Evolutionary conservation across 2,888 invertebrate species (phyloP).

Genomic region (Rosalia funebris): DNA sequence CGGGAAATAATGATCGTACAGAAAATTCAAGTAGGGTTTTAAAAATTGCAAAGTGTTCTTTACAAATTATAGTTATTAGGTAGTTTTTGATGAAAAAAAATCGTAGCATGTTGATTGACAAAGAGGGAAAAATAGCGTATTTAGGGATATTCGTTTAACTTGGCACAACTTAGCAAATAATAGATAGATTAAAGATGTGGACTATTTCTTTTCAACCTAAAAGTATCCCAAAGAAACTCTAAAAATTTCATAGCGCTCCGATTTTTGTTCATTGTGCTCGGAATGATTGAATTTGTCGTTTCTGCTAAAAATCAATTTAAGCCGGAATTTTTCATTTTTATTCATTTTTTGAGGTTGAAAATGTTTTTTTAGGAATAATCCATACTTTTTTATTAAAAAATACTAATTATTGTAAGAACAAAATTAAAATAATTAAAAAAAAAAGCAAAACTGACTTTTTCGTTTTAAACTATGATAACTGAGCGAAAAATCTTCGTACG

Average conservation of each 20-base stretch:
- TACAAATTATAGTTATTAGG: neutral
- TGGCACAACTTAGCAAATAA: neutral
- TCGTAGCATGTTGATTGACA: neutral
- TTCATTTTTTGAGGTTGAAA: too few relatives aligned
- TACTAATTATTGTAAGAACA: too few relatives aligned
- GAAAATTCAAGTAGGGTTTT: neutral
- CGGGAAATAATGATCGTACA: neutral
- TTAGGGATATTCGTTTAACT: neutral
- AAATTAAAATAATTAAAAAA: too few relatives aligned
- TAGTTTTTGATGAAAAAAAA: neutral
- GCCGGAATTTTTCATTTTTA: too few relatives aligned
- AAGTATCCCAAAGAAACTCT: neutral
- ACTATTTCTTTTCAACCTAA: neutral
- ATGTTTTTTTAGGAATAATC: too few relatives aligned
- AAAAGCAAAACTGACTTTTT: too few relatives aligned
- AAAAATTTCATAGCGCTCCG: neutral
- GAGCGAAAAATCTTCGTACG: too few relatives aligned
- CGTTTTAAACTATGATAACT: too few relatives aligned
- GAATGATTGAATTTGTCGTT: neutral
- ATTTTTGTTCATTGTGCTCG: neutral
- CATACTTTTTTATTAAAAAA: too few relatives aligned
- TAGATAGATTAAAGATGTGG: neutral
- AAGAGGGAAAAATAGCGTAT: neutral
- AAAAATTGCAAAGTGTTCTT: neutral
- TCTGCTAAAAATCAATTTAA: neutral